phyloP scores from a whole-genome alignment of 2,888 invertebrate species.

The Lasius platythorax region DNA sequence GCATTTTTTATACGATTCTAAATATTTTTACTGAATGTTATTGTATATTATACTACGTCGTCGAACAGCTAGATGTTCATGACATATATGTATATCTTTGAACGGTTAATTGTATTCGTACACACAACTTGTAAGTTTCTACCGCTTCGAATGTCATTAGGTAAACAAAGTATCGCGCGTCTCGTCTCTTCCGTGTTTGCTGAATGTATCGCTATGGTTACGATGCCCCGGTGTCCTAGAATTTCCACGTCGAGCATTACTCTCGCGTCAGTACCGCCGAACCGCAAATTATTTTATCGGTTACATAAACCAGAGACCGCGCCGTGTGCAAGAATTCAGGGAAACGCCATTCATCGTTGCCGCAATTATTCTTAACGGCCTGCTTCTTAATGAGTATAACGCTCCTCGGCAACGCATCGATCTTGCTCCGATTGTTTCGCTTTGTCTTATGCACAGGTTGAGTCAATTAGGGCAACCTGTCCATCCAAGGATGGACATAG shows the following conservation, averaged over 20 bases:
- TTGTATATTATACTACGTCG: neutral
- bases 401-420: constrained; percentile 16
- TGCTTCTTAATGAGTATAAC: neutral
- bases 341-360: constrained; percentile 31
- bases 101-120: constrained; percentile 42
- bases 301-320: constrained; percentile 45
- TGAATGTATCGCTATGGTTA: constrained; percentile 66
- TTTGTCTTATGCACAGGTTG: constrained; percentile 12
- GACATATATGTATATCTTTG: constrained; percentile 22
- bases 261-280: constrained; percentile 42
- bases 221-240: constrained; percentile 69
- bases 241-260: constrained; percentile 59
- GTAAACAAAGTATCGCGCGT: constrained; percentile 40
- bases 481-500: constrained; percentile 17
- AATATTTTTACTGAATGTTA: neutral
- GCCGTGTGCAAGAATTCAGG: constrained; percentile 33
- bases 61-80: neutral
- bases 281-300: constrained; percentile 53
- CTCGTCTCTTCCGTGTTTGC: constrained; percentile 63
- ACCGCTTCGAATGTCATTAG: constrained; percentile 38
- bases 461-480: constrained; percentile 7
- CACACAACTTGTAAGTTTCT: constrained; percentile 10
- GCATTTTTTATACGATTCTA: neutral
- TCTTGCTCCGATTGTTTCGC: constrained; percentile 33
- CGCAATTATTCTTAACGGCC: constrained; percentile 42